Evolutionary conservation across 1,140 invertebrate species (phyloP).

Genomic region (Araneus ventricosus): DNA sequence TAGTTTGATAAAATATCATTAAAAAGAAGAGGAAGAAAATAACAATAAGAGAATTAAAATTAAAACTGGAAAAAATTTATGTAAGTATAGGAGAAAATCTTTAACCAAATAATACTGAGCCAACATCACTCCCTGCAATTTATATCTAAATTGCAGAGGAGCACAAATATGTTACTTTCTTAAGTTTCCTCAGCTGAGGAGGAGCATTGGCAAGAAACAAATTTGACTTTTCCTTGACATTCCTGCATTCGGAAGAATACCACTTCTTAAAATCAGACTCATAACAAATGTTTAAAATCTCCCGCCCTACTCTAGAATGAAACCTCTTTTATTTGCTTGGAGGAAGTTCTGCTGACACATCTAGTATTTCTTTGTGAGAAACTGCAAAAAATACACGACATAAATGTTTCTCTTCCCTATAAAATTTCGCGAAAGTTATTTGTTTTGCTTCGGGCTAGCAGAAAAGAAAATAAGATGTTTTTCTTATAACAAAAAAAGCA

Average conservation of each 20-base stretch:
- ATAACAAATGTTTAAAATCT: neutral
- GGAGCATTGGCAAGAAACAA: neutral
- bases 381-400: neutral
- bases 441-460: neutral
- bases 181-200: too few species aligned
- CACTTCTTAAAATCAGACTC: neutral
- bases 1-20: neutral
- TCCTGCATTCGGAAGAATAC: neutral
- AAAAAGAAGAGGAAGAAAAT: neutral
- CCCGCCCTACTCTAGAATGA: neutral
- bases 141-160: neutral
- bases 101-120: neutral
- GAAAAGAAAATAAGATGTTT: neutral
- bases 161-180: neutral
- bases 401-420: neutral
- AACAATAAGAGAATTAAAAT: neutral
- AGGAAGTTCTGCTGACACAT: neutral
- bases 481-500: neutral
- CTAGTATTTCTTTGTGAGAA: neutral
- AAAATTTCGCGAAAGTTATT: neutral
- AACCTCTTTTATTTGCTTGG: neutral
- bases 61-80: too few species aligned
- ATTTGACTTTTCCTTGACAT: neutral
- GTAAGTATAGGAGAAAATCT: too few species aligned
- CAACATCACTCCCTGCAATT: neutral